Evolutionary conservation across 2,888 invertebrate species (phyloP), one percentile per base, ranked within the genome.

Genomic region (Orthonychiurus folsomi): DNA sequence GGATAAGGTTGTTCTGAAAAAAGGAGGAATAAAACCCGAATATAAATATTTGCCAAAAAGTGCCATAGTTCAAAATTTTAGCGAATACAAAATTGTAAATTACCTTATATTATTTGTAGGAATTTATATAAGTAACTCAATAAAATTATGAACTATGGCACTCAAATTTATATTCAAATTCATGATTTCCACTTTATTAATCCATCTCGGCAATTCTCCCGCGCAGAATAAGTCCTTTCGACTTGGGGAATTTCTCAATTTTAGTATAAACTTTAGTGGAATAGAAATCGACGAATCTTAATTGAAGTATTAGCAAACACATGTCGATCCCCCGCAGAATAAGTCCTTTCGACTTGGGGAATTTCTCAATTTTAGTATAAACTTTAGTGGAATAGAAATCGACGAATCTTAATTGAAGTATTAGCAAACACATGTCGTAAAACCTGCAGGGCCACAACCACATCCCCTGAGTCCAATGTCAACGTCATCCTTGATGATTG

Each of bases 401-500:
- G 52, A 5, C 3, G 52, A 12, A 12, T 52, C 20, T 27, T 27
- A 37, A 28, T 20, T 28, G 3, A 50, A 23, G 24, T 25, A n/a
- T 59, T 55, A 61, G 59, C 61, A 61, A 50, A 50, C 48, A 25
- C 56, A 61, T 25, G 50, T 21, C 27, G 63, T 20, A 5, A 23
- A 26, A 61, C 55, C 61, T 58, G 54, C 59, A 60, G 63, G 50
- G 27, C 56, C 58, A 52, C 60, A 59, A 57, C 62, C 66, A 52
- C 63, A 67, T 50, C 68, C 68, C 25, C 63, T 61, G 58, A 72
- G 66, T 50, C 63, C 58, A 21, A 70, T 65, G 62, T 72, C 69
- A 50, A 72, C 56, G 50, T 72, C 70, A 26, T 66, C 66, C 60
- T 69, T 71, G 18, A 68, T 62, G 21, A 69, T 59, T 5, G 64